These are phyloP conservation scores for Cataglyphis livida DNA, from an alignment of 2,888 invertebrate species.

Conservation along the genomic window DNA sequence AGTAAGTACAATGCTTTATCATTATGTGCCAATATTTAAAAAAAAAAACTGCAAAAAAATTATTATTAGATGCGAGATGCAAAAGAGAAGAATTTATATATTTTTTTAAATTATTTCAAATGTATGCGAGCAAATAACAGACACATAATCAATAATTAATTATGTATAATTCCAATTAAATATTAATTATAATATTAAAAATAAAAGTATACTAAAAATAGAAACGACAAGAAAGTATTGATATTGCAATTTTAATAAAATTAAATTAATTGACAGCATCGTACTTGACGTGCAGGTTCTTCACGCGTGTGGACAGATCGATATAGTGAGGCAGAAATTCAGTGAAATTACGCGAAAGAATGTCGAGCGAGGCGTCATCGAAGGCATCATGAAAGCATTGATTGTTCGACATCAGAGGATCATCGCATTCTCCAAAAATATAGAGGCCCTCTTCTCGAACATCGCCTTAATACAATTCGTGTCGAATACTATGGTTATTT, in stretches of 20 bases:
- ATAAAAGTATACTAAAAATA: background rate
- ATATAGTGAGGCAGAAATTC: slow-evolving; percentile 58
- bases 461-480: slow-evolving; percentile 63
- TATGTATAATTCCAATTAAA: background rate
- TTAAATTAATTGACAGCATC: background rate
- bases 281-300: slow-evolving; percentile 48
- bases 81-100: background rate
- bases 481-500: slow-evolving; percentile 55
- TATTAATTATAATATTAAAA: background rate
- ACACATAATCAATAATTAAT: background rate
- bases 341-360: background rate
- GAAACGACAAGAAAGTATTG: background rate
- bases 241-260: background rate
- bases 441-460: slow-evolving; percentile 59
- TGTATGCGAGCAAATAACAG: background rate
- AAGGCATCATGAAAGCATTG: slow-evolving; percentile 39
- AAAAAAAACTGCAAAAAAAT: background rate
- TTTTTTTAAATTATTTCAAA: background rate
- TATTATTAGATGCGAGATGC: background rate
- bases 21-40: background rate
- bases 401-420: slow-evolving; percentile 62
- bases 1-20: slow-evolving; percentile 41
- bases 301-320: slow-evolving; percentile 61
- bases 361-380: background rate
- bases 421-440: slow-evolving; percentile 48